Evolutionary conservation across 2,113 vertebrate genomes (phyloP).

Genomic region (Phalacrocorax pelagicus): DNA sequence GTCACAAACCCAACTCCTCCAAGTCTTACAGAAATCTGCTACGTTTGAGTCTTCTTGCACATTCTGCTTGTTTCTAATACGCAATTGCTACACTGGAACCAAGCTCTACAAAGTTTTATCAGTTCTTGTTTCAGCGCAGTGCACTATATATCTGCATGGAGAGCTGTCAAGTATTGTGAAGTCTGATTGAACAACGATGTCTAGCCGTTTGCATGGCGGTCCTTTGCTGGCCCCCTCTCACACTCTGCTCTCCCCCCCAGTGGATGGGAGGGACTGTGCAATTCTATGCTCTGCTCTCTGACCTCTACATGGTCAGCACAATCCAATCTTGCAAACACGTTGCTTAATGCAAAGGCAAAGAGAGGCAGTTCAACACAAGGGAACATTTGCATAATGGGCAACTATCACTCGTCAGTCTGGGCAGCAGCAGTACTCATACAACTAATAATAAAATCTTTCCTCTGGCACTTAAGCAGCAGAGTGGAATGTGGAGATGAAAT

Average conservation of each 20-base stretch:
- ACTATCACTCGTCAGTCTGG: neutral
- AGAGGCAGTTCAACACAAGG: neutral
- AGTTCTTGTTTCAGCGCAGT: neutral
- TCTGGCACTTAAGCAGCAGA: neutral
- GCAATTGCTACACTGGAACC: neutral
- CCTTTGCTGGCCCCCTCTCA: neutral
- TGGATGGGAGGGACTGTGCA: neutral
- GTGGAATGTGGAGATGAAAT: neutral
- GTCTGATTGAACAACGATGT: neutral
- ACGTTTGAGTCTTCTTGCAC: neutral
- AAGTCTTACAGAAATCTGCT: neutral
- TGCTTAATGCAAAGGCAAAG: neutral
- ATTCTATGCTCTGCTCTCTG: neutral
- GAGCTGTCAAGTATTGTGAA: neutral
- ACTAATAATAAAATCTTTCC: neutral
- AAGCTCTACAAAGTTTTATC: neutral
- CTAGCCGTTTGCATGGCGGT: neutral
- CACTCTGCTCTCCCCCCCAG: neutral
- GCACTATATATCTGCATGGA: neutral
- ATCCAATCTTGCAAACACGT: neutral
- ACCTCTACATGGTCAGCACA: neutral
- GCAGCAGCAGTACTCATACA: neutral
- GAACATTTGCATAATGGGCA: neutral
- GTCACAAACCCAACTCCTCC: neutral
- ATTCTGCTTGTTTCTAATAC: neutral